Conservation (phyloP, 2,888 invertebrate genomes). For the Dicycla oo region DNA sequence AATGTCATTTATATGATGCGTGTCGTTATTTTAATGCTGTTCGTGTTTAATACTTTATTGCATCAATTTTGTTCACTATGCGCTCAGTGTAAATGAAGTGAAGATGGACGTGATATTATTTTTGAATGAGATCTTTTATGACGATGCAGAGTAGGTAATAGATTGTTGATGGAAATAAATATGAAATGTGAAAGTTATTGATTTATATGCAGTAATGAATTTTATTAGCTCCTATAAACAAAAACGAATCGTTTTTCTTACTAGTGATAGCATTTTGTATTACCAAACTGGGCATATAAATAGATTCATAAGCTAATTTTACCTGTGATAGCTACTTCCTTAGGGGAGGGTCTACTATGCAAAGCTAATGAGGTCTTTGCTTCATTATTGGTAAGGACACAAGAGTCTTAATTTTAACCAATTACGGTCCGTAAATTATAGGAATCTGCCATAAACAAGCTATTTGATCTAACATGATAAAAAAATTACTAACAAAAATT, state of each 20-base stretch:
- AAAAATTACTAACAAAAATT: neutral
- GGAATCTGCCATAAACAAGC: no score
- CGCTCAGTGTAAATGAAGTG: constrained; percentile 60
- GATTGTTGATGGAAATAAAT: constrained; percentile 10
- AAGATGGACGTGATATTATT: constrained; percentile 60
- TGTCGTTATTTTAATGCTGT: constrained; percentile 75
- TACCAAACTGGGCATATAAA: no score
- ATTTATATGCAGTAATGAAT: neutral
- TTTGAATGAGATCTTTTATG: constrained; percentile 52
- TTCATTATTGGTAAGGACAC: no score
- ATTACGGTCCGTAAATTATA: no score
- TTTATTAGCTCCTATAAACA: neutral
- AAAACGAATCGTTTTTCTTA: no score
- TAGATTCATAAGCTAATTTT: no score
- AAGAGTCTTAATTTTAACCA: no score
- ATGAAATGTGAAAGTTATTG: neutral
- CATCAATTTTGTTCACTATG: constrained; percentile 62
- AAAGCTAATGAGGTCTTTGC: no score
- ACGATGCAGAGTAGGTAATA: constrained; percentile 22
- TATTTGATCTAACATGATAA: neutral
- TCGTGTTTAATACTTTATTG: constrained; percentile 69
- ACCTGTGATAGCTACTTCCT: no score
- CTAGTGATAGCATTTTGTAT: no score
- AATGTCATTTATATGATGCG: constrained; percentile 77
- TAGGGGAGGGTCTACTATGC: no score